phyloP scores from a whole-genome alignment of 2,797 vertebrate species.

The Acridotheres tristis region DNA sequence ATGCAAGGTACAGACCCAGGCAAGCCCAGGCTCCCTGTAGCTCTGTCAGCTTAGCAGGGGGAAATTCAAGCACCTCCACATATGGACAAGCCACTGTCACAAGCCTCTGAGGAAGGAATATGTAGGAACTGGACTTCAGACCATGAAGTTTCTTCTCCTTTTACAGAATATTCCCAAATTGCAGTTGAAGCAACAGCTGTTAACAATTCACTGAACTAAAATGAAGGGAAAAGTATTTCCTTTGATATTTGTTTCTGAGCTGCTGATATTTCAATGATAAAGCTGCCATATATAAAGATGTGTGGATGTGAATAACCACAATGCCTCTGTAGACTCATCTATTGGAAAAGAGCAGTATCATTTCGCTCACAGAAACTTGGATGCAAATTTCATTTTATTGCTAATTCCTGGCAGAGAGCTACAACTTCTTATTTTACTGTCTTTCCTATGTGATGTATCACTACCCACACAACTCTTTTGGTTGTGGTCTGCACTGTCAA shows the following conservation, averaged over 20 bases:
- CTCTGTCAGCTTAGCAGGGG: background rate
- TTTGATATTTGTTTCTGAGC: slow-evolving; percentile 1
- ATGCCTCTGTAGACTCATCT: background rate
- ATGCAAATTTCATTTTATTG: background rate
- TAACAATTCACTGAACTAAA: slow-evolving; percentile 31
- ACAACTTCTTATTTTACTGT: background rate
- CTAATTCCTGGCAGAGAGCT: background rate
- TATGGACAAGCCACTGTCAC: background rate
- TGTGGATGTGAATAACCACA: background rate
- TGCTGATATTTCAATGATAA: slow-evolving; percentile 33
- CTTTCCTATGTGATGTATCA: background rate
- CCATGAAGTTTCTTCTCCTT: background rate
- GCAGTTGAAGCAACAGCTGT: slow-evolving; percentile 19
- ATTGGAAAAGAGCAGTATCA: background rate
- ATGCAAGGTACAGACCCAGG: fast-evolving
- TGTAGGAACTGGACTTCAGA: background rate
- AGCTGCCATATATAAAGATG: background rate
- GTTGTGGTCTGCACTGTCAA: background rate
- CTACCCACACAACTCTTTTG: background rate
- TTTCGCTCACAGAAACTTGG: background rate
- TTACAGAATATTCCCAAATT: background rate
- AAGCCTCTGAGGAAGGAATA: background rate
- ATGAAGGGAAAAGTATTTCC: background rate
- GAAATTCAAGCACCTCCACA: background rate
- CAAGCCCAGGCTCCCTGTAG: background rate